Evolutionary conservation across 2,113 vertebrate genomes (phyloP), one percentile per base, ranked within the genome.

Genomic region (Dascyllus trimaculatus): DNA sequence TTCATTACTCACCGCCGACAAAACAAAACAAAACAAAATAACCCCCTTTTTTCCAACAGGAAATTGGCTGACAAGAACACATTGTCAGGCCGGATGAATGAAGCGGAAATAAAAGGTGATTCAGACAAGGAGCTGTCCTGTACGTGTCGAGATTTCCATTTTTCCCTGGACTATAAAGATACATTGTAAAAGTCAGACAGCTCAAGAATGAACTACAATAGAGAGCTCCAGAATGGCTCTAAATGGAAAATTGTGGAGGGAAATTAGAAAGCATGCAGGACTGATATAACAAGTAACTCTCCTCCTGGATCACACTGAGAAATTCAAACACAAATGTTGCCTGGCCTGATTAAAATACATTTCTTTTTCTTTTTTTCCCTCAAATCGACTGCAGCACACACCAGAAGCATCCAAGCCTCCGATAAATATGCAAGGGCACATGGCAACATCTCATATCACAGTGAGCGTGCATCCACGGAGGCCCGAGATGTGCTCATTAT

Each of bases 401-500:
- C 25, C 0, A 29, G 40, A 71, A 46, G 19, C 4, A 54, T 17
- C 14, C 22, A 35, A 67, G 59, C 13, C 18, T 32, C 46, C 7
- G 58, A 49, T 24, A 78, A 60, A 56, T 21, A 25, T 49, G 58
- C 61, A 63, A 58, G 43, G 57, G 24, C 11, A 60, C 74, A 57
- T 46, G 66, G 35, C 70, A 25, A 29, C 57, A 67, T 32, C 75
- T 24, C 64, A 60, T 59, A 72, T 82, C 75, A 54, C 78, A 78
- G 65, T 46, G 48, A 77, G 66, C 38, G 56, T 48, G 10, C 22
- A 67, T 26, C 58, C 1, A 19, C 59, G 57, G 78, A 82, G 58
- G 49, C 61, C n/a, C 15, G 22, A 24, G 40, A 69, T 73, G 52
- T 67, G 70, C 85, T 89, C 78, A 85, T 89, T 84, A 86, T 86